Percentiles rank a stretch among this genome's conserved stretches.
phyloP scores from a whole-genome alignment of 2,113 vertebrate genomes.

The Gallinago paraguaiae region DNA sequence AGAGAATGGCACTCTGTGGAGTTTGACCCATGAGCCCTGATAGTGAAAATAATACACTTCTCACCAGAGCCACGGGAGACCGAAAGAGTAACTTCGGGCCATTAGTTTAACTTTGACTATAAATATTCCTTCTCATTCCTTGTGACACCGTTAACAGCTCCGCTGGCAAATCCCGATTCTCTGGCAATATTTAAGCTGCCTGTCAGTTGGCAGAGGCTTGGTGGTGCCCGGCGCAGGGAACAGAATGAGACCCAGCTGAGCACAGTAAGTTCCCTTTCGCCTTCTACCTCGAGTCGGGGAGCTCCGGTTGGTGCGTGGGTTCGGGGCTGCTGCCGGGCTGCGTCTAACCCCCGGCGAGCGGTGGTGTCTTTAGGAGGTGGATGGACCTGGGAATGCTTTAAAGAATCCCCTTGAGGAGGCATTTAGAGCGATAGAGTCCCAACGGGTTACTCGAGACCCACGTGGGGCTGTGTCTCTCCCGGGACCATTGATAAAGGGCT shows the following conservation, averaged over 20 bases:
- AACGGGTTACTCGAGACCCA: not conserved
- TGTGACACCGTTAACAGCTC: slow-evolving; percentile 57
- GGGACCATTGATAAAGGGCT: slow-evolving; percentile 7
- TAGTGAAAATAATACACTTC: slow-evolving; percentile 39
- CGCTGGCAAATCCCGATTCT: slow-evolving; percentile 52
- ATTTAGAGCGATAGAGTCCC: not conserved
- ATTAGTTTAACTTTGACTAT: slow-evolving; percentile 56
- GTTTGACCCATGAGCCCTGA: slow-evolving; percentile 65
- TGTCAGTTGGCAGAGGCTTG: slow-evolving; percentile 41
- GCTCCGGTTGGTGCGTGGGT: not conserved
- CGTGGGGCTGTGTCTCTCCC: not conserved
- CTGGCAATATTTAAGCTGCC: slow-evolving; percentile 70
- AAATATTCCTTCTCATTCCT: slow-evolving; percentile 52
- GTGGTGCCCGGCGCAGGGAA: slow-evolving; percentile 29
- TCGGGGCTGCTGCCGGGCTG: not conserved
- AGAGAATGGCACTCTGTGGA: slow-evolving; percentile 56
- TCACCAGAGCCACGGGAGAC: slow-evolving; percentile 22
- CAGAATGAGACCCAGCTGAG: slow-evolving; percentile 55
- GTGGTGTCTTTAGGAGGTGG: not conserved
- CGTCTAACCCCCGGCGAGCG: rapidly evolving
- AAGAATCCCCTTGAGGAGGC: not conserved
- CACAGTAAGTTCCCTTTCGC: slow-evolving; percentile 61
- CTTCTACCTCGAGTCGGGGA: not conserved
- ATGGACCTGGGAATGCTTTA: not conserved
- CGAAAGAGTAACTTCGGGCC: slow-evolving; percentile 19